These are phyloP conservation scores for Pipistrellus pygmaeus DNA, from an alignment of 2,797 vertebrate genomes.

Conservation along the genomic window DNA sequence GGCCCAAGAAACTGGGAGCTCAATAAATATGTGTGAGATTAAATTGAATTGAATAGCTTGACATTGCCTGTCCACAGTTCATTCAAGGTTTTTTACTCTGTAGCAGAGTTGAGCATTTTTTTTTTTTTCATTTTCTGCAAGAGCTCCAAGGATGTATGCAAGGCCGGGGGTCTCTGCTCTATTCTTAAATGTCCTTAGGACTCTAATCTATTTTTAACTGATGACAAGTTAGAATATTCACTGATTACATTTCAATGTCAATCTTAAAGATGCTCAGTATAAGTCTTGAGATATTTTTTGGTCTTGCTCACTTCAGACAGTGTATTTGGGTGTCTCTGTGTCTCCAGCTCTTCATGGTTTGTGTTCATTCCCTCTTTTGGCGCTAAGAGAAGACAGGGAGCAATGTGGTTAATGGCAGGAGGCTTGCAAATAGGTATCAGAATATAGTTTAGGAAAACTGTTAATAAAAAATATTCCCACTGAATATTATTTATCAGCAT, in stretches of 20 bases:
- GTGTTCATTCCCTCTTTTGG: not conserved
- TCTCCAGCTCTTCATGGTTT: not conserved
- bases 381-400: not conserved
- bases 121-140: not conserved
- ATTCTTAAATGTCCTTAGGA: not conserved
- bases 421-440: not conserved
- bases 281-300: not conserved
- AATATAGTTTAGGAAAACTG: not conserved
- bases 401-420: not conserved
- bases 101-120: not conserved
- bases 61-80: not conserved
- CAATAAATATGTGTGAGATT: not conserved
- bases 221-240: not conserved
- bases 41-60: not conserved
- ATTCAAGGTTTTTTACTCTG: not conserved
- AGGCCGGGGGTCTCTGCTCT: not conserved
- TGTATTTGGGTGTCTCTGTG: not conserved
- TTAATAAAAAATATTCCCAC: slow-evolving; percentile 7
- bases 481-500: not conserved
- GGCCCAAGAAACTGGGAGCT: not conserved
- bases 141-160: not conserved
- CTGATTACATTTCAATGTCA: not conserved
- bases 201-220: not conserved
- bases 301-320: not conserved
- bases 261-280: not conserved